These are phyloP conservation scores for Tiliacea citrago DNA, from an alignment of 2,888 invertebrate genomes.

Conservation along the genomic window DNA sequence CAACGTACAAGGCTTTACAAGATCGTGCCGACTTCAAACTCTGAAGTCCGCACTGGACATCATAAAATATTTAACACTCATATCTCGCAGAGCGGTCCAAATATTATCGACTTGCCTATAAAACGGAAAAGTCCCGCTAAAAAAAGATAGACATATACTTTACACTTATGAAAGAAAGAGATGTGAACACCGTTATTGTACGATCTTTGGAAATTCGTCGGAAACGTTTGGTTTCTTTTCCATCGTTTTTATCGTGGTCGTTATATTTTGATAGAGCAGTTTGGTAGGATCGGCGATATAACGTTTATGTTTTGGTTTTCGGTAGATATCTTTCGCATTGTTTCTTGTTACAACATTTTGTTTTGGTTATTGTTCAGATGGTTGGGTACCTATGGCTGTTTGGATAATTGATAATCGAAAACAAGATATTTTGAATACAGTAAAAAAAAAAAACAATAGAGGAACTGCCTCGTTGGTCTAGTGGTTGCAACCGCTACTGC, in stretches of 20 bases:
- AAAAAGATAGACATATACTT: conserved; percentile 79
- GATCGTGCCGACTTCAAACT: conserved; percentile 70
- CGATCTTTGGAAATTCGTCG: conserved; percentile 88
- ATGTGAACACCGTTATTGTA: conserved; percentile 83
- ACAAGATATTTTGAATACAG: neutral
- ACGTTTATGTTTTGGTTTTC: conserved; percentile 89
- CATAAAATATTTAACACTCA: conserved; percentile 90
- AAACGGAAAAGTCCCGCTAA: conserved; percentile 84
- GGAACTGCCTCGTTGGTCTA: too few relatives aligned
- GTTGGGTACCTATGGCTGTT: conserved; percentile 3
- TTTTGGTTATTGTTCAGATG: conserved; percentile 71
- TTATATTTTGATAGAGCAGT: conserved; percentile 90
- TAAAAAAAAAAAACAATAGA: neutral
- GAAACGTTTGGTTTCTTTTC: conserved; percentile 89
- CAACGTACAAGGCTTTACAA: conserved; percentile 58
- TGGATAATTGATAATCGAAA: conserved; percentile 1
- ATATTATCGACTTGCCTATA: conserved; percentile 89
- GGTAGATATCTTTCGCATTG: conserved; percentile 74
- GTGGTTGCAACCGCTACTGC: too few relatives aligned
- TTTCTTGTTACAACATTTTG: conserved; percentile 70
- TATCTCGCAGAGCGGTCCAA: conserved; percentile 86
- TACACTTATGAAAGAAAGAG: conserved; percentile 78
- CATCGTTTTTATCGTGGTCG: conserved; percentile 90
- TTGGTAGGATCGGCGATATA: conserved; percentile 87
- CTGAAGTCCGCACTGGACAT: conserved; percentile 83